phyloP scores from a whole-genome alignment of 2,888 invertebrate genomes.

The Trichogramma evanescens region DNA sequence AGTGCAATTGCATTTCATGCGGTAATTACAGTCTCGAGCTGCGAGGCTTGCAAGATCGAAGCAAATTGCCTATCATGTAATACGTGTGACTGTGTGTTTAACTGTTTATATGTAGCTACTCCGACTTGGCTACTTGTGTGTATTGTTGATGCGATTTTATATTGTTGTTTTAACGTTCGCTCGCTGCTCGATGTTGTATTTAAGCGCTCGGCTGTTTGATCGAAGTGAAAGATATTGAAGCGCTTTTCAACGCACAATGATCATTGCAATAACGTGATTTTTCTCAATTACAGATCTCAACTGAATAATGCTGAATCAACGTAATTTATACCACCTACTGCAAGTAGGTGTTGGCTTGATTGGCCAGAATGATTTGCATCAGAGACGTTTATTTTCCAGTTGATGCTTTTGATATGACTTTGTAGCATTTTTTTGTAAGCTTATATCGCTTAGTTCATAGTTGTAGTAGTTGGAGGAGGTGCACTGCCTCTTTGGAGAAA shows the following conservation, averaged over 20 bases:
- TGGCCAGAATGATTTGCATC: conserved; percentile 22
- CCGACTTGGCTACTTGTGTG: too few relatives aligned
- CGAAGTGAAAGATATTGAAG: background rate
- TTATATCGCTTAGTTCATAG: conserved; percentile 1
- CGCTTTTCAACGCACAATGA: background rate
- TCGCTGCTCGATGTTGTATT: background rate
- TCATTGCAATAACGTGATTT: background rate
- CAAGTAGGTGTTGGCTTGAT: conserved; percentile 26
- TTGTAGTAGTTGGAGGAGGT: background rate
- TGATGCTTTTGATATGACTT: conserved; percentile 31
- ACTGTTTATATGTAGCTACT: too few relatives aligned
- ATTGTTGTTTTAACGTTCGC: too few relatives aligned
- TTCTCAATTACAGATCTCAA: background rate
- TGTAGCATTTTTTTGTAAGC: background rate
- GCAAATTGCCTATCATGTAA: too few relatives aligned
- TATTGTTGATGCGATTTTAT: too few relatives aligned
- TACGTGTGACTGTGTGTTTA: too few relatives aligned
- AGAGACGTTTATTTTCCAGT: conserved; percentile 33
- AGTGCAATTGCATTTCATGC: too few relatives aligned
- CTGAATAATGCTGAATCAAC: background rate
- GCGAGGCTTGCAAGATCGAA: too few relatives aligned
- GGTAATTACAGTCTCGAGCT: too few relatives aligned
- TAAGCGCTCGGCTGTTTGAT: background rate
- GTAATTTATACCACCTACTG: conserved; percentile 25
- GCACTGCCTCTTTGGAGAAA: conserved; percentile 4